Evolutionary conservation across 2,113 vertebrate species (phyloP).

Genomic region (Edolisoma coerulescens): DNA sequence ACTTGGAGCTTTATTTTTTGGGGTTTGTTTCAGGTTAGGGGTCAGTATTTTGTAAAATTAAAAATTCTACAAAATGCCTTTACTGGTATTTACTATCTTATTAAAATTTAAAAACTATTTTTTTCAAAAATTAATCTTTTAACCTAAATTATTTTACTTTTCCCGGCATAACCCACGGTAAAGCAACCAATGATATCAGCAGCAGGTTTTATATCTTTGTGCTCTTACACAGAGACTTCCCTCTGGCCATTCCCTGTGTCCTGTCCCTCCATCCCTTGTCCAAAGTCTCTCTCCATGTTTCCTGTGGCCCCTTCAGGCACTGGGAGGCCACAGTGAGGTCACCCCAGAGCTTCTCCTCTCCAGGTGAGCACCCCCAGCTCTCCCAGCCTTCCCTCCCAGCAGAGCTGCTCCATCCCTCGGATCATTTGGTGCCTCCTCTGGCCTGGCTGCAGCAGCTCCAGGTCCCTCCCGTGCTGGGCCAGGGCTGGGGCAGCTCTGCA

Average conservation of each 20-base stretch:
- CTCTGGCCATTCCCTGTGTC: not conserved
- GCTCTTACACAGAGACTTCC: not conserved
- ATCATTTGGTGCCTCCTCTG: too few relatives aligned
- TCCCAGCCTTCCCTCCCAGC: too few relatives aligned
- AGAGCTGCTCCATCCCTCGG: too few relatives aligned
- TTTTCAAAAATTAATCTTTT: not conserved
- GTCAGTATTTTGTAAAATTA: not conserved
- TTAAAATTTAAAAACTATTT: not conserved
- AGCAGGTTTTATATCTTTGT: not conserved
- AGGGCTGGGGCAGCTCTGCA: too few relatives aligned
- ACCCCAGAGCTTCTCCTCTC: too few relatives aligned
- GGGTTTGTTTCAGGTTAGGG: not conserved
- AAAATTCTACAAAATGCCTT: not conserved
- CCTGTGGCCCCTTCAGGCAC: too few relatives aligned
- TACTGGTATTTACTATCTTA: not conserved
- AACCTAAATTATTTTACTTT: not conserved
- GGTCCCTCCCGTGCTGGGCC: too few relatives aligned
- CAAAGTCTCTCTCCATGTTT: too few relatives aligned
- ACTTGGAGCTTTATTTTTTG: not conserved
- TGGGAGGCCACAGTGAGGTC: too few relatives aligned
- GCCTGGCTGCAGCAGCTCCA: too few relatives aligned
- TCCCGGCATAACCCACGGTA: fast-evolving
- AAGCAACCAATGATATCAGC: fast-evolving
- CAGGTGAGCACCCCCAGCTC: too few relatives aligned
- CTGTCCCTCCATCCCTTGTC: too few relatives aligned